Base-by-base conservation (phyloP, 1,140 invertebrate species). In the Drosophila repletoides region DNA sequence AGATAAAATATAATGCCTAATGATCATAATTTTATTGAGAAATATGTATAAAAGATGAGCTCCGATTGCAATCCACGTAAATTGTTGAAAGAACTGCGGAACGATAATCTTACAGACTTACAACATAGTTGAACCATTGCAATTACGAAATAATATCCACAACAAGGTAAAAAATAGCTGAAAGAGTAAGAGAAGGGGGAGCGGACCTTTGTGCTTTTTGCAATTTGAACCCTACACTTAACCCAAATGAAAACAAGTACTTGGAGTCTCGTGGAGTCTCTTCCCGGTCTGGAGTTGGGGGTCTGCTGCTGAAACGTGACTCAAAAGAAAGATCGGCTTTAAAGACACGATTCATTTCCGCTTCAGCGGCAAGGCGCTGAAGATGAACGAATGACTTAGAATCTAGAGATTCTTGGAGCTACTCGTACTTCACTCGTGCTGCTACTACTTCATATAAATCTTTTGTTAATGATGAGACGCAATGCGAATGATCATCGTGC, bases 371-470 rank as follows among this genome's bases (percentile, higher is more conserved):
- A 75, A 49, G 51, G 63, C 79, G 68, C 66, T 83, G 51, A 71
- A 76, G 73, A 76, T 84, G 77, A 84, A 84, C 79, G 72, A 84
- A 81, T 81, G 79, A 41, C 59, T 81, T 49, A 84, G 77, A 84
- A 84, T 83, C 66, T 15, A 19, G 12, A 43, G 9, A 58, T 41
- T 51, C 38, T 26, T 24, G 3, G 0, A 28, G 15, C 21, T n/a
- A n/a, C n/a, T n/a, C n/a, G n/a, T n/a, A n/a, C n/a, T n/a, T n/a
- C n/a, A n/a, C n/a, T n/a, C n/a, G n/a, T n/a, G n/a, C n/a, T 0
- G 14, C 14, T 28, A 26, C 10, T 6, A 15, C 2, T 17, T 53
- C 33, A 17, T 22, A 52, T 36, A n/a, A n/a, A n/a, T 9, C 29
- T 36, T 10, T 21, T 22, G 10, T 38, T 43, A 22, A 41, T 21